Percentiles rank a stretch among this genome's conserved stretches.
These are phyloP conservation scores for Crypturellus tataupa DNA, from an alignment of 2,797 vertebrate species.

Conservation along the genomic window DNA sequence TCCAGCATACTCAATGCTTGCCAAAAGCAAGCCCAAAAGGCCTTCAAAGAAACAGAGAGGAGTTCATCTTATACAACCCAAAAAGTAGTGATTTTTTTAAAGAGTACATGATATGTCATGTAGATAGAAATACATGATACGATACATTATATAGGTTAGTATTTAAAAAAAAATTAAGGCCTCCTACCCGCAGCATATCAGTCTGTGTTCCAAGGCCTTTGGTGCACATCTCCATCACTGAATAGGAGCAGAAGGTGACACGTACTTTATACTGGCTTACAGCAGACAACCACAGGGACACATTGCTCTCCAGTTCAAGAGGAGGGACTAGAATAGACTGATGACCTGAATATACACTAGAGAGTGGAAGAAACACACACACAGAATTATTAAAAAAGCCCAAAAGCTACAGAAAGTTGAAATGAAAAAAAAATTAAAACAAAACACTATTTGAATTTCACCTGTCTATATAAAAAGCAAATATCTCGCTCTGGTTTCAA, in stretches of 20 bases:
- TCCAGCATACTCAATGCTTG: background rate
- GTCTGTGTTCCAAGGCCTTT: slow-evolving; percentile 93
- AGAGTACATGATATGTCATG: accelerated
- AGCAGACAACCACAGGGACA: slow-evolving; percentile 93
- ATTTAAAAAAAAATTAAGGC: background rate
- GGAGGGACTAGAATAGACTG: slow-evolving; percentile 96
- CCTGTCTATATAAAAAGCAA: background rate
- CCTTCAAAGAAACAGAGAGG: background rate
- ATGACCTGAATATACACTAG: slow-evolving; percentile 94
- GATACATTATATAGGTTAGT: background rate
- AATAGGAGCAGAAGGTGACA: slow-evolving; percentile 97
- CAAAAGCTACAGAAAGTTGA: background rate
- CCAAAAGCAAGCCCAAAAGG: background rate
- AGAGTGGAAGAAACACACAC: background rate
- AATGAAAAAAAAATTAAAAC: background rate
- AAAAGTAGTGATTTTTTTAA: background rate
- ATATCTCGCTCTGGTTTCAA: background rate
- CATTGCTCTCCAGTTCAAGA: slow-evolving; percentile 94
- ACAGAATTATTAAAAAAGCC: background rate
- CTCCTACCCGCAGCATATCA: slow-evolving; percentile 88
- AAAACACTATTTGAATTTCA: background rate
- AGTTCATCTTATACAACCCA: background rate
- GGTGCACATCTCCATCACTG: slow-evolving; percentile 98
- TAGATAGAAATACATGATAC: accelerated
- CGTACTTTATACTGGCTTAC: slow-evolving; percentile 97